Evolutionary conservation across 2,797 vertebrate genomes (phyloP).

Genomic region (Pyrocephalus nanus): DNA sequence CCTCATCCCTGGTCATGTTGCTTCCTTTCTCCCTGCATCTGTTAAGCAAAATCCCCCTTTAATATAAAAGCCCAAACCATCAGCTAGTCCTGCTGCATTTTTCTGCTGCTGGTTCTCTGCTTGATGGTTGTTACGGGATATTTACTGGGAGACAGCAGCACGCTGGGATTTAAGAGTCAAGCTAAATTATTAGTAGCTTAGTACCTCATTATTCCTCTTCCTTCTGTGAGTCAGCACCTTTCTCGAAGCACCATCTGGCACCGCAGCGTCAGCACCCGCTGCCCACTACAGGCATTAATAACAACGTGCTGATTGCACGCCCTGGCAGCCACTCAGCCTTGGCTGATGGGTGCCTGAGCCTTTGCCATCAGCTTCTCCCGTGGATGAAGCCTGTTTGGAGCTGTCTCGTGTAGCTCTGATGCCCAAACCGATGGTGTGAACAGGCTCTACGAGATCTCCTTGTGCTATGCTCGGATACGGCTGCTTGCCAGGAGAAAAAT

Average conservation of each 20-base stretch:
- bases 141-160: neutral
- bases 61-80: neutral
- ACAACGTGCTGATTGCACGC: neutral
- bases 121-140: neutral
- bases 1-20: neutral
- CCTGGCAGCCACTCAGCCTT: neutral
- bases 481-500: neutral
- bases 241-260: slow-evolving; percentile 25
- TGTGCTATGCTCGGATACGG: fast-evolving
- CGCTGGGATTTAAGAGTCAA: slow-evolving; percentile 9
- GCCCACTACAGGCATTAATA: neutral
- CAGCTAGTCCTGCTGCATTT: neutral
- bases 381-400: neutral
- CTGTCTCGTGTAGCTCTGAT: neutral
- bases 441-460: no score
- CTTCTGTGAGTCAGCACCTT: slow-evolving; percentile 25
- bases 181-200: slow-evolving; percentile 23
- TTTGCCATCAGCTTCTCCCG: neutral
- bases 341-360: neutral
- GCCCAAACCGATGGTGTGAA: neutral
- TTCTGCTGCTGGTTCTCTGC: neutral
- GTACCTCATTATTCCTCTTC: slow-evolving; percentile 2
- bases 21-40: neutral
- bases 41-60: neutral
- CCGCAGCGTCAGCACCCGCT: neutral